Conservation (phyloP, 1,140 invertebrate species). For the Potamilus streckersoni region DNA sequence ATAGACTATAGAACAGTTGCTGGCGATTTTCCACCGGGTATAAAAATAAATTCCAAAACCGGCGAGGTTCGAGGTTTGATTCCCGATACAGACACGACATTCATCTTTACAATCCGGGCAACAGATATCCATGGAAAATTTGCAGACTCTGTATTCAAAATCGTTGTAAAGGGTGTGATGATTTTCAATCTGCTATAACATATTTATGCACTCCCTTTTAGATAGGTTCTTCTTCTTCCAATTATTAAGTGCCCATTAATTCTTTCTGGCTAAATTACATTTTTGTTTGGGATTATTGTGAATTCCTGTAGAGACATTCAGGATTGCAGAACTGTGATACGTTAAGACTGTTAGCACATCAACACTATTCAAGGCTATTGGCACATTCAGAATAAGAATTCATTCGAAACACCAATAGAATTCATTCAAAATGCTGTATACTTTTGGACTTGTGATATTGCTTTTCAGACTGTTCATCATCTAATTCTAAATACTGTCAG, state of each 20-base stretch:
- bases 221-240: neutral
- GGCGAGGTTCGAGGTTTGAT: conserved; percentile 32
- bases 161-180: conserved; percentile 31
- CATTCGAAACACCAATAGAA: too few species aligned
- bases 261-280: neutral
- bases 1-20: conserved; percentile 31
- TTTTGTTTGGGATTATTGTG: neutral
- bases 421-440: too few species aligned
- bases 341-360: neutral
- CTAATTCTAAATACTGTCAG: too few species aligned
- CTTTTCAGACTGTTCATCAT: too few species aligned
- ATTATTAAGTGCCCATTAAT: neutral
- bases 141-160: conserved; percentile 38
- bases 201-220: neutral
- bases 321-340: neutral
- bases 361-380: neutral
- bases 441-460: too few species aligned
- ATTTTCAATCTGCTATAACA: neutral
- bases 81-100: conserved; percentile 40
- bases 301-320: neutral
- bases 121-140: conserved; percentile 36
- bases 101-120: conserved; percentile 36
- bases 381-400: too few species aligned
- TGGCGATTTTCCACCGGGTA: conserved; percentile 35
- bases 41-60: conserved; percentile 20